Conservation (phyloP, 2,888 invertebrate genomes). For the Brachylomia viminalis region DNA sequence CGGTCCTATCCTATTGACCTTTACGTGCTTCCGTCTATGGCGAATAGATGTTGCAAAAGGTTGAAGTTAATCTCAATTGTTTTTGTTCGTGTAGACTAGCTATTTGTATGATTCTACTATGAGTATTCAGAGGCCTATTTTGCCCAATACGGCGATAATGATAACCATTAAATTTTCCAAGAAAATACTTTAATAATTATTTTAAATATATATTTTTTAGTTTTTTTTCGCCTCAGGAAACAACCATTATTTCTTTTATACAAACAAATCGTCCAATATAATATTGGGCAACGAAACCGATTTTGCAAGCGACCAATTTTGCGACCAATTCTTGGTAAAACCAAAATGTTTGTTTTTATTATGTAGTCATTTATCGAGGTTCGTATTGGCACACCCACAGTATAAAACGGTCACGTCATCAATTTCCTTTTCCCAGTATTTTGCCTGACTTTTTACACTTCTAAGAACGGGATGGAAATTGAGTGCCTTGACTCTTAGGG, state of each 20-base stretch:
- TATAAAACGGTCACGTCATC: slow-evolving; percentile 16
- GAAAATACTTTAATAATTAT: background rate
- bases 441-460: slow-evolving; percentile 31
- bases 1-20: slow-evolving; percentile 59
- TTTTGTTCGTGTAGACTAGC: background rate
- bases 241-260: background rate
- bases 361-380: slow-evolving; percentile 17
- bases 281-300: slow-evolving; percentile 7
- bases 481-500: background rate
- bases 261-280: background rate
- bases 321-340: slow-evolving; percentile 13
- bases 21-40: slow-evolving; percentile 57
- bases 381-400: slow-evolving; percentile 23
- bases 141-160: too few relatives aligned
- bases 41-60: slow-evolving; percentile 22
- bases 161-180: background rate
- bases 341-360: slow-evolving; percentile 17
- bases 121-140: background rate
- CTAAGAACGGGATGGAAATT: slow-evolving; percentile 23
- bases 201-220: background rate
- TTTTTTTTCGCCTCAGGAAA: background rate
- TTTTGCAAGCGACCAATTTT: slow-evolving; percentile 14
- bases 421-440: slow-evolving; percentile 44
- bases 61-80: background rate
- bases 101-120: background rate